A percentile compares a stretch with the other conserved stretches of the same genome.
phyloP scores from a whole-genome alignment of 2,797 vertebrate genomes.

The Galaxias olidus region DNA sequence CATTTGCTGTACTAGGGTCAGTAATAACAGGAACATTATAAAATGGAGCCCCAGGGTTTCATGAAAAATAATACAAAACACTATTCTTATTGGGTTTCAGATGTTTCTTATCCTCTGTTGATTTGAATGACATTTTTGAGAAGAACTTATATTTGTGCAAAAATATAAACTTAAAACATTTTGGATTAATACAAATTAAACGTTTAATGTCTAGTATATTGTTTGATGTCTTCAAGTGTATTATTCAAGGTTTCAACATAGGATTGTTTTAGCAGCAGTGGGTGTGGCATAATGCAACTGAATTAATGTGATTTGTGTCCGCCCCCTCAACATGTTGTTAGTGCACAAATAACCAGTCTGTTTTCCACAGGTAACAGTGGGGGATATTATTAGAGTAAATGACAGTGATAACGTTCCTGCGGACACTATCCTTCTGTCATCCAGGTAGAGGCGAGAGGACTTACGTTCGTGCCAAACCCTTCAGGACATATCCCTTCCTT shows the following conservation, averaged over 20 bases:
- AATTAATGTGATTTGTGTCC: neutral
- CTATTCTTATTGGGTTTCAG: too few species aligned
- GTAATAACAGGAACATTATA: constrained; percentile 2
- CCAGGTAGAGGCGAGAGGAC: constrained; percentile 87
- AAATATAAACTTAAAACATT: too few species aligned
- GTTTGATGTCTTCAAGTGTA: too few species aligned
- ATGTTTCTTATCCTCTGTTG: too few species aligned
- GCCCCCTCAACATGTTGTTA: too few species aligned
- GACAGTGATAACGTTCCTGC: constrained; percentile 95
- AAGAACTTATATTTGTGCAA: too few species aligned
- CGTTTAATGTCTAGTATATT: too few species aligned
- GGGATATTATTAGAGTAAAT: constrained; percentile 98
- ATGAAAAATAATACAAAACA: too few species aligned
- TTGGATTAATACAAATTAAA: too few species aligned
- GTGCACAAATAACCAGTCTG: constrained; percentile 88
- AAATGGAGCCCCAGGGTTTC: too few species aligned
- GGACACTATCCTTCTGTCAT: constrained; percentile 94
- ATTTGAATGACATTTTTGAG: too few species aligned
- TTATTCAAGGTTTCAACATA: too few species aligned
- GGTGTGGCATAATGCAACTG: constrained; percentile 31
- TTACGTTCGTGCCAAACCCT: constrained; percentile 75
- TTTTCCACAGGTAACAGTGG: constrained; percentile 95
- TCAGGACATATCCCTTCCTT: constrained; percentile 74
- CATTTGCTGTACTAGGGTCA: constrained; percentile 12
- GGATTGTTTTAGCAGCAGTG: neutral